Conservation (phyloP, 2,888 invertebrate species). For the Chrysotoxum bicinctum region DNA sequence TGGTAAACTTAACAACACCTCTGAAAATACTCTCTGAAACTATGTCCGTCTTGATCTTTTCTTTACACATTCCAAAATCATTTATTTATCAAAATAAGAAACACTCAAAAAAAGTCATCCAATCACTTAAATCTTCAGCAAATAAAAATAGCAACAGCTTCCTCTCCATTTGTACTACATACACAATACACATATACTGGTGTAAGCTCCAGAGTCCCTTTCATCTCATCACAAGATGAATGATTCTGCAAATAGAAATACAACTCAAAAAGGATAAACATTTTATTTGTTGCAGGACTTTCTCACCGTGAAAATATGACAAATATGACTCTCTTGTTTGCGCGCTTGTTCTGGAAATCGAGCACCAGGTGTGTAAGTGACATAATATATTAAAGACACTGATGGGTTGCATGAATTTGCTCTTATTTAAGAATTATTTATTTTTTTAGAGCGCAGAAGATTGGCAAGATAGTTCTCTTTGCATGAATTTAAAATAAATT, state of each 20-base stretch:
- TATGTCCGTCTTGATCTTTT: too few species aligned
- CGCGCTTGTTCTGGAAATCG: background rate
- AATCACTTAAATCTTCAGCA: background rate
- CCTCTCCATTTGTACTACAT: background rate
- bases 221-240: background rate
- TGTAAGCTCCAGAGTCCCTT: background rate
- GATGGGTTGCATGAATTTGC: background rate
- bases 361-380: background rate
- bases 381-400: background rate
- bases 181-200: background rate
- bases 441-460: too few species aligned
- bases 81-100: background rate
- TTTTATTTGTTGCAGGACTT: conserved; percentile 56
- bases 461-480: too few species aligned
- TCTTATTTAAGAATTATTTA: background rate
- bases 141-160: background rate
- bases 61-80: too few species aligned
- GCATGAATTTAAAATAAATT: too few species aligned
- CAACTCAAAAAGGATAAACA: conserved; percentile 7
- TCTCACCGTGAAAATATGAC: conserved; percentile 57
- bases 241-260: conserved; percentile 6
- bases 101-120: background rate
- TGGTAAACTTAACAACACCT: too few species aligned
- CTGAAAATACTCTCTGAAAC: too few species aligned
- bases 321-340: conserved; percentile 65